Base-by-base conservation (phyloP, 2,113 vertebrate genomes). In the Taxidea taxus region DNA sequence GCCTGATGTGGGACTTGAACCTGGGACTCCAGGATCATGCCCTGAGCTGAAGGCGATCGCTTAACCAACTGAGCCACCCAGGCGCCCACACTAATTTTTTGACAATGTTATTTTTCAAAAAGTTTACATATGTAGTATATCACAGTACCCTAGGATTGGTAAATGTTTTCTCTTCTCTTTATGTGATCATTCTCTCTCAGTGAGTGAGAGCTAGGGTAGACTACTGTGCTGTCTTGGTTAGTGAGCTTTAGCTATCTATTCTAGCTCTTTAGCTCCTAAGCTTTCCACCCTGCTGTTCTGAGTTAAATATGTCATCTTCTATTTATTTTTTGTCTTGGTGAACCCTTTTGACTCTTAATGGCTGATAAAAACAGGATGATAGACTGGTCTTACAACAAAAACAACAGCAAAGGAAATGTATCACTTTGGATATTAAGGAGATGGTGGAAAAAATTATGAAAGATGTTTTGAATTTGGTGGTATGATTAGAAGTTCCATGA, bases 381-480 rank as follows among this genome's bases (percentile, higher is more conserved):
- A 91, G 42, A 84, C 70, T 96, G 58, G 47, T 42, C 29, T 91
- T 93, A 94, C 3, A 82, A 49, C 27, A 93, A 72, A 84, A 84
- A 77, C 34, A 88, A 66, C 34, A 88, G 51, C 10, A 51, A 64
- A 87, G 49, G 62, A 92, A 64, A 39, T 54, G 21, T 23, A 44
- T 70, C 29, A n/a, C 11, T n/a, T 6, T 37, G 64, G 37, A 31
- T 72, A 7, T 81, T 81, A 84, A 95, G 60, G 54, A 60, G 14
- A 60, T 91, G 37, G 31, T 74, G 62, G 88, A 54, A 68, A 77
- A 94, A 97, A 54, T 87, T 88, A 34, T 78, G 42, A 89, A 88
- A n/a, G 56, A 77, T 87, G 25, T 80, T 87, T 14, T 49, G 8
- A 66, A 94, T 39, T 84, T 84, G 20, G 8, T 94, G 74, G 11